Evolutionary conservation across 2,113 vertebrate species (phyloP), one percentile per base, ranked within the genome.

Genomic region (Nerophis ophidion): DNA sequence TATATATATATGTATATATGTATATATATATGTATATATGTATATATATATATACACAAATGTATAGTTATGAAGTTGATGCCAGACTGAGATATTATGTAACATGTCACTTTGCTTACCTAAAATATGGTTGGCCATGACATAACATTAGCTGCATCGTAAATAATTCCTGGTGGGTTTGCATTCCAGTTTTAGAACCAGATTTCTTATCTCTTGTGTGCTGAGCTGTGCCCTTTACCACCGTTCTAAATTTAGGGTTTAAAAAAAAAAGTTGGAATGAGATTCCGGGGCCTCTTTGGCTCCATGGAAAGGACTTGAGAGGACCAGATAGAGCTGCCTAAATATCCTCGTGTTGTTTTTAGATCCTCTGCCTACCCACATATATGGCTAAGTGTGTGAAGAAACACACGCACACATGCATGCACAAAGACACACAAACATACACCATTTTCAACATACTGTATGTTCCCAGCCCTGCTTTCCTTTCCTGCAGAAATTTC

Each of bases 321-420:
- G 70, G 57, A 67, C 65, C 60, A 66, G 67, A 64, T 44, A 56
- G 49, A 61, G 63, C 46, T 63, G 45, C 36, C 36, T 49, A 63
- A 83, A 64, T 53, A 63, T 15, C 52, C 60, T 2, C 42, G 49
- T 65, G 71, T 71, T 81, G 70, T 73, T 86, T 82, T 79, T 73
- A 72, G 74, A 73, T 63, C 51, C 61, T 58, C 49, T 56, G 14
- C 49, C 61, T 52, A 60, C 56, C 60, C 63, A 33, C 26, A 65
- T 58, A 77, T 53, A 48, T 40, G 47, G 35, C 42, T 64, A 17
- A 59, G 49, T 13, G 12, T 15, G 48, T 8, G 2, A 40, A 40
- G n/a, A 16, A 55, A 38, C 14, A 8, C 42, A 8, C 48, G 6
- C n/a, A 40, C 19, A 26, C 38, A 68, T 13, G 48, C 44, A 61